phyloP scores from a whole-genome alignment of 2,113 vertebrate species.

The Ptilonorhynchus violaceus region DNA sequence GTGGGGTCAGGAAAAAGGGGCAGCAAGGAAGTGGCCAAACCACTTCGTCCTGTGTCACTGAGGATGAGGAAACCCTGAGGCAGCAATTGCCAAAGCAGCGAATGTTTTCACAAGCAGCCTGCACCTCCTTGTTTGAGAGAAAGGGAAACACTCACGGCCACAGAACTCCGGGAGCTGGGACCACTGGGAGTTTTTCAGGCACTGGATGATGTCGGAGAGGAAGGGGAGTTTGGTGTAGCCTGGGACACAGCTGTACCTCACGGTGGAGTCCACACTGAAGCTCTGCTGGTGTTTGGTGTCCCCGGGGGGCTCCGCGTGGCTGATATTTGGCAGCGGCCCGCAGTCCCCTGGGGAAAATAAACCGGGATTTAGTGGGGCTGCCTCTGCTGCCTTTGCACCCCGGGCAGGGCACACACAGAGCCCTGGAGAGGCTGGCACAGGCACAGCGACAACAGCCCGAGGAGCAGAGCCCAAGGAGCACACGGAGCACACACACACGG shows the following conservation, averaged over 20 bases:
- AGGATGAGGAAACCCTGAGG: background rate
- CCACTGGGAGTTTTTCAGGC: background rate
- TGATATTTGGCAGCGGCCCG: background rate
- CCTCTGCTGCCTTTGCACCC: background rate
- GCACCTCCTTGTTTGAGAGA: rapidly evolving
- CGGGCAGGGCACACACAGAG: rapidly evolving
- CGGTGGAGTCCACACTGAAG: background rate
- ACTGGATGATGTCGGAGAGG: background rate
- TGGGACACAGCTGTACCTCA: rapidly evolving
- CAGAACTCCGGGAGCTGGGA: background rate
- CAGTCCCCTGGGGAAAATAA: background rate
- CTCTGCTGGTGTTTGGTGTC: rapidly evolving
- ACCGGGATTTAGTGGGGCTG: rapidly evolving
- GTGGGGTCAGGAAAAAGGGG: background rate
- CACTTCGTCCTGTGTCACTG: rapidly evolving
- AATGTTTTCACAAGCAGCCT: rapidly evolving
- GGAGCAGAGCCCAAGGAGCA: background rate
- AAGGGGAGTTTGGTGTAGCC: background rate
- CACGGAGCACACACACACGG: background rate
- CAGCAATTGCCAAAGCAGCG: background rate
- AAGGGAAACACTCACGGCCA: background rate
- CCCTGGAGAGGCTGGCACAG: rapidly evolving
- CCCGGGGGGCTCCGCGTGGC: background rate
- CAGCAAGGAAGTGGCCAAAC: background rate
- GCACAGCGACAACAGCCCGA: background rate